Conservation (phyloP, 2,888 invertebrate species). For the Drosophila hamatofila region DNA sequence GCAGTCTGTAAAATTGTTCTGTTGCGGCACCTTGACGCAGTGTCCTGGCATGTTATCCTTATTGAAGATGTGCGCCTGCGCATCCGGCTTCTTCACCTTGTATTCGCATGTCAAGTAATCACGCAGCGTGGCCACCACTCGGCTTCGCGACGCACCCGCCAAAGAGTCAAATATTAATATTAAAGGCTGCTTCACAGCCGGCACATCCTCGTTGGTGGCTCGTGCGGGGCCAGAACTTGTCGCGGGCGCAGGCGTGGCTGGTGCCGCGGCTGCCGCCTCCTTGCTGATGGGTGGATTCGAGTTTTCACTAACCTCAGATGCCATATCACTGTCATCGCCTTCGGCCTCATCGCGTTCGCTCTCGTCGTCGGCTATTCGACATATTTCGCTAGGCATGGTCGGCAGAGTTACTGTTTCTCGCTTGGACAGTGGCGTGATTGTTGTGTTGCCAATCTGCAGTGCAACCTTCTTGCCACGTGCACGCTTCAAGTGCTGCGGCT, state of each 20-base stretch:
- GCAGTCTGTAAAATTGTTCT: constrained; percentile 98
- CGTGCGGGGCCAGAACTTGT: constrained; percentile 33
- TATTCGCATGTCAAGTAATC: constrained; percentile 96
- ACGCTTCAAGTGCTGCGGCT: constrained; percentile 86
- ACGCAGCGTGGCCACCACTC: constrained; percentile 94
- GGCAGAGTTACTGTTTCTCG: constrained; percentile 86
- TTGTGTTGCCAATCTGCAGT: constrained; percentile 89
- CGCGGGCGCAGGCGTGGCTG: constrained; percentile 26
- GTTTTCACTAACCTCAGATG: constrained; percentile 85
- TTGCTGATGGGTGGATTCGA: constrained; percentile 61
- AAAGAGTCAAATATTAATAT: constrained; percentile 98
- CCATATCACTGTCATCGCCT: constrained; percentile 91
- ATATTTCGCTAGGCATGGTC: constrained; percentile 70
- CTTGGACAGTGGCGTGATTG: constrained; percentile 86
- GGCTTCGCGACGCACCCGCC: constrained; percentile 91
- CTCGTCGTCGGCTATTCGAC: constrained; percentile 89
- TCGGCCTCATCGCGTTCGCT: constrained; percentile 92
- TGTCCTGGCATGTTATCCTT: constrained; percentile 94
- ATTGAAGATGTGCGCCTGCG: constrained; percentile 87
- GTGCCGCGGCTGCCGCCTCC: constrained; percentile 32
- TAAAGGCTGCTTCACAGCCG: constrained; percentile 88
- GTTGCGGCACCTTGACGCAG: constrained; percentile 97
- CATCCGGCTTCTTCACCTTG: constrained; percentile 88
- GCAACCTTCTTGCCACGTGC: constrained; percentile 86
- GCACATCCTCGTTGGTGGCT: constrained; percentile 44